Base-by-base conservation (phyloP, 2,888 invertebrate genomes). In the Hipparchia semele region DNA sequence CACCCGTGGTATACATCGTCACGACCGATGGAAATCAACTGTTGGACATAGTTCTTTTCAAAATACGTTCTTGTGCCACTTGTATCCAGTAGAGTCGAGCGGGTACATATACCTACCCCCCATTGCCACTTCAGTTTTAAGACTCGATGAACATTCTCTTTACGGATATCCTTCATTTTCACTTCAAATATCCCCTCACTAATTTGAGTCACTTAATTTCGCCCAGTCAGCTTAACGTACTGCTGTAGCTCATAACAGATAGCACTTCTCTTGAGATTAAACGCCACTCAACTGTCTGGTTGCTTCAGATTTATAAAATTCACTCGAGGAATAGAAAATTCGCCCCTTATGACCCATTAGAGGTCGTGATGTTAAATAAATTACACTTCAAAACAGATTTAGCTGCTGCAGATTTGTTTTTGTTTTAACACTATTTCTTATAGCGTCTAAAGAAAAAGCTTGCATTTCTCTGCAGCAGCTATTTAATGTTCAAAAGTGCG, bases 241-340 rank as follows among this genome's bases (percentile, higher is more conserved):
- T 49, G 68, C 46, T 58, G 59, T 64, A 65, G 65, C 65, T 65
- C 65, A 58, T 33, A 33, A 59, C 12, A 12, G 58, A 23, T 59
- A 49, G 46, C 68, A 8, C 12, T 6, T 23, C 61, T 61, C 69
- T 53, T 9, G 61, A 66, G 53, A 58, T 66, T 51, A 66, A 59
- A 49, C 66, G 71, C 13, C 71, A 66, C 65, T 71, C 59, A 33
- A 5, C 12, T 66, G 71, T 71, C 66, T 66, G 53, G 51, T 71
- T 71, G 51, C 58, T 51, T 46, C 67, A 58, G 67, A 66, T 67
- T 67, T 67, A 67, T 58, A 58, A 56, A 54, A 56, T 45, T 39
- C 5, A 67, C 12, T 51, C 65, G 53, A 65, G 65, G 33, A 33
- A 53, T 53, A 13, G 62, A 62, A 65, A 65, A 51, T 33, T 51